Base-by-base conservation (phyloP, 2,113 vertebrate species). In the Sciurus niger region DNA sequence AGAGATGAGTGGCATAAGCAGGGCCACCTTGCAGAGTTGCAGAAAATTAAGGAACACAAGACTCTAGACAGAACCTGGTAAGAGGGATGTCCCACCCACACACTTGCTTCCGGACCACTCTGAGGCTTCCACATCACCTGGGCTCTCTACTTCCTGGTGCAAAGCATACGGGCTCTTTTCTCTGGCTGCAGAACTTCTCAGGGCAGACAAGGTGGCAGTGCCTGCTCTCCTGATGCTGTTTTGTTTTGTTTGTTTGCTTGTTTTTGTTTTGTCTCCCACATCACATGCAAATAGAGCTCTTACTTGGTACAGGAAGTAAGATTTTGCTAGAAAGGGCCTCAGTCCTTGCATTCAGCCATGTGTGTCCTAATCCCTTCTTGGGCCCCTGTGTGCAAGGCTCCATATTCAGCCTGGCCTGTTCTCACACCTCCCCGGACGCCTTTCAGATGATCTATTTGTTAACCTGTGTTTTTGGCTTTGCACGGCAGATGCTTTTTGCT, bases 11-110 rank as follows among this genome's bases (percentile, higher is more conserved):
- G 20, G 18, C 13, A 9, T 4, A 28, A 17, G 43, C 65, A 76
- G 17, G 63, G 4, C 20, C 24, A 13, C 53, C 3, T 8, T 1
- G 6, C 10, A 4, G 6, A 63, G 78, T 37, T 14, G 4, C 40
- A 8, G 0, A 40, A n/a, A 43, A 8, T 25, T 1, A 58, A 53
- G 8, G 8, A 16, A 6, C 4, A 6, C 1, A 17, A 46, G 37
- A 24, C 7, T 46, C 28, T 6, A 51, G 46, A 17, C 6, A 40
- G 78, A 63, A 58, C 4, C 28, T 40, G 30, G 13, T 22, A 3
- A 14, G 24, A 8, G 8, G 46, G 0, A 6, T 46, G 2, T 20
- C 28, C 25, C 2, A 4, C 13, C 37, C 8, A 12, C 11, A 20
- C 10, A 11, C 13, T 8, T 6, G 10, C 22, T 53, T 2, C 4